Base-by-base conservation (phyloP, 2,113 vertebrate genomes). In the Mormoops blainvillei region DNA sequence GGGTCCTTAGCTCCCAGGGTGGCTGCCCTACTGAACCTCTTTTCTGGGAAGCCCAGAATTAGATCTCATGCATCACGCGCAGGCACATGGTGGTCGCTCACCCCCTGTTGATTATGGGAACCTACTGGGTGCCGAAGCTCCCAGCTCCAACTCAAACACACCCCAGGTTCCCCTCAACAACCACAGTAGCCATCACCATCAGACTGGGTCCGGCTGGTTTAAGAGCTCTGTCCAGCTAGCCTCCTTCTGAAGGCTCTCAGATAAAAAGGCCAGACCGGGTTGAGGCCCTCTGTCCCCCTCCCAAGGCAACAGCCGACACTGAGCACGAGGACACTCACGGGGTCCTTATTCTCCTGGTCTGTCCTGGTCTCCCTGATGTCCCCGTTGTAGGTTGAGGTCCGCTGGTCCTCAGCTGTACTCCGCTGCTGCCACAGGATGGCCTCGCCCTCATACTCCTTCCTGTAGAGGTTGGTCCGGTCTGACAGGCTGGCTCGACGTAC, bases 371-470 rank as follows among this genome's bases (percentile, higher is more conserved):
- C 99, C 43, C 98, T 98, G 43, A 98, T 97, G 96, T 99, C 99
- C 82, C 98, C 98, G 3, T 98, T 94, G 74, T 98, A 97, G 85
- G 84, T 87, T 0, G 98, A 97, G 33, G 97, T 98, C 83, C 98
- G 98, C 96, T 98, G 98, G 54, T 99, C 99, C 80, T 98, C 98
- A 0, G 98, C 80, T 0, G 96, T 86, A 4, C 99, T 99, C 95
- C 99, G 99, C 26, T 99, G 99, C 97, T 99, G 99, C 99, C 99
- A 99, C 63, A 99, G 98, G 0, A 99, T 99, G 97, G 99, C 99
- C 94, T 99, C 99, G 0, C 99, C 99, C 98, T 99, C 99, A 0
- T 99, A 99, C 94, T 99, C 99, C 97, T 99, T 99, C 74, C 99
- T 98, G 97, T 99, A 99, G 28, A 99, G 97, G 98, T 99, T 99